Conservation (phyloP, 2,888 invertebrate species). For the Cataglyphis albicans region DNA sequence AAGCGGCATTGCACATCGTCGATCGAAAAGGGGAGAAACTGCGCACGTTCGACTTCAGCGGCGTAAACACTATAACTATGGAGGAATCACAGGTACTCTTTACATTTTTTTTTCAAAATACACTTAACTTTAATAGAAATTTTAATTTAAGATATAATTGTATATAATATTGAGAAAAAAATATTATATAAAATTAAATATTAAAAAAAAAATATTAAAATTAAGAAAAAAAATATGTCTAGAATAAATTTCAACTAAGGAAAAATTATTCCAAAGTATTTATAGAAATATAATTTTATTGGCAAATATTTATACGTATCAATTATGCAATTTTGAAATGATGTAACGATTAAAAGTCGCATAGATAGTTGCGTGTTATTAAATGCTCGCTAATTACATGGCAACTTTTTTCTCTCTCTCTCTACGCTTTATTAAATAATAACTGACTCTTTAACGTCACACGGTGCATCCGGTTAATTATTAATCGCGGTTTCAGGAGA, state of each 20-base stretch:
- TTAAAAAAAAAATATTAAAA: neutral
- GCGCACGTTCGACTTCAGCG: constrained; percentile 92
- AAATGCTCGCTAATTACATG: neutral
- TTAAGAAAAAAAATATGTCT: neutral
- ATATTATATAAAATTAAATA: neutral
- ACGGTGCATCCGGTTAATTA: constrained; percentile 6
- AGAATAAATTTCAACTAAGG: neutral
- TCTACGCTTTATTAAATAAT: constrained; percentile 5
- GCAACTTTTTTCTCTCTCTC: constrained; percentile 4
- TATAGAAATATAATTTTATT: neutral
- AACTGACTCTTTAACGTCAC: constrained; percentile 18
- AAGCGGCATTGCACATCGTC: constrained; percentile 94
- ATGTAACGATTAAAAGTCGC: neutral
- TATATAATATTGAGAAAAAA: neutral
- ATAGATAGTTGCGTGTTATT: neutral
- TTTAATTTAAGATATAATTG: neutral
- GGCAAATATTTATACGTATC: neutral
- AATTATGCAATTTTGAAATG: neutral
- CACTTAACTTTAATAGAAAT: neutral
- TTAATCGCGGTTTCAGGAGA: constrained; percentile 86
- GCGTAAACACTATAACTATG: constrained; percentile 92
- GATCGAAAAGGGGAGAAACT: constrained; percentile 97
- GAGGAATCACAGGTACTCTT: constrained; percentile 93
- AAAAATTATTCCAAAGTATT: neutral
- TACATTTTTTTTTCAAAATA: neutral